Conservation (phyloP, 2,888 invertebrate genomes). For the Hololepta plana region DNA sequence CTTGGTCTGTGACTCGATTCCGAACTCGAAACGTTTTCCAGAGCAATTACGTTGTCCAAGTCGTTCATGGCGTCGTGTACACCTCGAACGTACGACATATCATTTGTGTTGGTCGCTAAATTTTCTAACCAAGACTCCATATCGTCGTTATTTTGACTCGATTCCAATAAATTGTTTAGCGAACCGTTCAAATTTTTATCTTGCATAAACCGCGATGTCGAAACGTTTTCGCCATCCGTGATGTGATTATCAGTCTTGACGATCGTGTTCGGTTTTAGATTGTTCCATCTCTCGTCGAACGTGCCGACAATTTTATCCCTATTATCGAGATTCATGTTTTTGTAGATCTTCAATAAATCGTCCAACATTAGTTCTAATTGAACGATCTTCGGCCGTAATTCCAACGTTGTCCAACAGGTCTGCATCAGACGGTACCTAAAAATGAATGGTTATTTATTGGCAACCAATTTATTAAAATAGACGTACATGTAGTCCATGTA, state of each 20-base stretch:
- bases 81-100: constrained; percentile 39
- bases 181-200: constrained; percentile 46
- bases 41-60: constrained; percentile 41
- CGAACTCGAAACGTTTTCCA: constrained; percentile 39
- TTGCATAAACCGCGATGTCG: constrained; percentile 11
- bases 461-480: constrained; percentile 2
- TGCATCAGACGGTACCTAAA: constrained; percentile 53
- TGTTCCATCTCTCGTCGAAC: constrained; percentile 60
- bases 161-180: constrained; percentile 28
- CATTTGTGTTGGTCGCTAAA: constrained; percentile 38
- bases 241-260: constrained; percentile 37
- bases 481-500: constrained; percentile 27
- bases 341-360: constrained; percentile 25
- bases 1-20: constrained; percentile 36
- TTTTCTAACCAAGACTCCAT: constrained; percentile 43
- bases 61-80: constrained; percentile 45
- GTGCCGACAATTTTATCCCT: constrained; percentile 26
- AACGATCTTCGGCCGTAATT: constrained; percentile 29
- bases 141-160: constrained; percentile 8
- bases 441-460: constrained; percentile 1
- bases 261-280: constrained; percentile 44
- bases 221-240: constrained; percentile 9
- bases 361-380: constrained; percentile 33
- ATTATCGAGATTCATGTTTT: constrained; percentile 15
- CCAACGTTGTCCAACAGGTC: constrained; percentile 42